Evolutionary conservation across 2,113 vertebrate genomes (phyloP), one percentile per base, ranked within the genome.

Genomic region (Nannobrachium achirus): DNA sequence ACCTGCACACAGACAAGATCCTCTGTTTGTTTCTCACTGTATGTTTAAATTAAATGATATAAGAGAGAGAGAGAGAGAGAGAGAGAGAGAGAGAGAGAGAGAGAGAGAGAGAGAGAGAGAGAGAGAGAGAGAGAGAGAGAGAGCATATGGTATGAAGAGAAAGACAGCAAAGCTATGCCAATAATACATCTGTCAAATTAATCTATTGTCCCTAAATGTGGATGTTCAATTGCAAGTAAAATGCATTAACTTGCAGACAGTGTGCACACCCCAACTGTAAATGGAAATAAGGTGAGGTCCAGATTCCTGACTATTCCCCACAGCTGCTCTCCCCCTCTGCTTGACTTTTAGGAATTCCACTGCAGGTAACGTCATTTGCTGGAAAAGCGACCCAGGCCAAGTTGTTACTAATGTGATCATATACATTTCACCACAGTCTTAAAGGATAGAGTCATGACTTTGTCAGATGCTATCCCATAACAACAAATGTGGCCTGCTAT

Each of bases 121-220:
- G 20, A 25, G 20, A 25, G 20, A 25, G 20, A 25, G 20, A 25
- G 20, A 25, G 4, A 25, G 20, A 25, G 20, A 25, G 20, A 25
- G 20, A 25, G 20, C 1, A 4, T 49, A 48, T 79, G 60, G 2
- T 49, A 79, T 73, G 63, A 82, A 81, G 79, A 73, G 80, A 79
- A 73, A 79, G 56, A 55, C 71, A 79, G 64, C 19, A 71, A 59
- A 48, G 15, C 40, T 38, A 77, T 65, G 52, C 62, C 69, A 58
- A 65, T 40, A 52, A 58, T 71, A 77, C 87, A 79, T 85, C 86
- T 88, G 86, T 73, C 13, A 84, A 84, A 74, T 71, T 33, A 71
- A 79, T 77, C 74, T 79, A 25, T 41, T 7, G 44, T 79, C 64
- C 73, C 76, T 49, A 69, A 86, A 66, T 70, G 70, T 83, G 71